Evolutionary conservation across 2,888 invertebrate genomes (phyloP).

Genomic region (Endotricha flammealis): DNA sequence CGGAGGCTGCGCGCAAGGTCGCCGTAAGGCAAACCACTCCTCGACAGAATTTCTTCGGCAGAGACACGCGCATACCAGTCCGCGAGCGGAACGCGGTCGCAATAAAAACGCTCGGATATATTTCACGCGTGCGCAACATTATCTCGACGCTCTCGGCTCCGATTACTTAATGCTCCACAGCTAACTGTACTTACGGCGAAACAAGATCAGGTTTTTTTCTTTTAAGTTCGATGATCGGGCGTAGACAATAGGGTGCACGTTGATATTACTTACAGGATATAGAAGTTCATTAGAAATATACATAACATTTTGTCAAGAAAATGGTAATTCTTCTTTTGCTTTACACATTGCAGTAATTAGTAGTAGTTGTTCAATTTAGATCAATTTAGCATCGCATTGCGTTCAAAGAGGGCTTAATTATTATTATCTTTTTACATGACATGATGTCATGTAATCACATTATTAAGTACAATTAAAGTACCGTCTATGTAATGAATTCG

Average conservation of each 20-base stretch:
- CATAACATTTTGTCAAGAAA: no score
- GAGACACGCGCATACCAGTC: conserved; percentile 64
- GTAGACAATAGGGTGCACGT: conserved; percentile 41
- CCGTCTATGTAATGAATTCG: no score
- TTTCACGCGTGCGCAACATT: conserved; percentile 77
- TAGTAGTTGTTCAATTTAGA: no score
- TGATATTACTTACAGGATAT: not conserved
- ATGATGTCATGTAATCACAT: no score
- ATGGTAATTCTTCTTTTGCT: no score
- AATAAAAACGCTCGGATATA: conserved; percentile 74
- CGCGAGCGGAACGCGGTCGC: conserved; percentile 66
- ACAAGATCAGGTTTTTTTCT: conserved; percentile 71
- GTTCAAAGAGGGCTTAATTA: no score
- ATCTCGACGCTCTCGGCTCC: conserved; percentile 70
- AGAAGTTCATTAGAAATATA: no score
- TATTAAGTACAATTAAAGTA: no score
- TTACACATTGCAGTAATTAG: no score
- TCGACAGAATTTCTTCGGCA: conserved; percentile 70
- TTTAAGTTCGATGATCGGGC: conserved; percentile 66
- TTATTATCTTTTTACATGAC: no score
- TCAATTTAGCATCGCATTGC: no score
- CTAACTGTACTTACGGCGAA: conserved; percentile 72
- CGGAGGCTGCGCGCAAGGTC: conserved; percentile 60
- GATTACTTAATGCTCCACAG: conserved; percentile 72
- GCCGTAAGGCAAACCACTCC: conserved; percentile 75